Conservation (phyloP, 2,888 invertebrate genomes). For the Dynastes maya region DNA sequence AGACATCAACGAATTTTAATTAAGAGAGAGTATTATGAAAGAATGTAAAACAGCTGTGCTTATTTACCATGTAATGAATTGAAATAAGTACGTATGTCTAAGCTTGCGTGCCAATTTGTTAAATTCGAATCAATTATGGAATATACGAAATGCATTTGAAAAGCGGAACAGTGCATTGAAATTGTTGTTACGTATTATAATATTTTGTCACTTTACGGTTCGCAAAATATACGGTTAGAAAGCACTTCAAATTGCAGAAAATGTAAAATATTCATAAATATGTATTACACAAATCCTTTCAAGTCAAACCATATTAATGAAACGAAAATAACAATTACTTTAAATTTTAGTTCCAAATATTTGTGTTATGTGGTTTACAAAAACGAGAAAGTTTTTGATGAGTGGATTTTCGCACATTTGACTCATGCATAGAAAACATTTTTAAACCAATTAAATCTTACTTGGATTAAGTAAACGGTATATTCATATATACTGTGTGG, state of each 20-base stretch:
- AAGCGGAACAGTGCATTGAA: conserved; percentile 11
- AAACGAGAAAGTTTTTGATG: too few species aligned
- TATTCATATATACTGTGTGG: too few species aligned
- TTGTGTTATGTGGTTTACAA: too few species aligned
- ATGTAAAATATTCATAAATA: conserved; percentile 41
- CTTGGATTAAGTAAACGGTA: too few species aligned
- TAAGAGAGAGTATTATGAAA: not conserved
- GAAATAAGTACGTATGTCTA: too few species aligned
- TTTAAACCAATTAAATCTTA: too few species aligned
- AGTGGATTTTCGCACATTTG: too few species aligned
- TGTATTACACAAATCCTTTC: conserved; percentile 25
- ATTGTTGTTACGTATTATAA: conserved; percentile 7
- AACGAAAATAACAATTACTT: conserved; percentile 5
- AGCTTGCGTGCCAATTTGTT: too few species aligned
- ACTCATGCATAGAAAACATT: too few species aligned
- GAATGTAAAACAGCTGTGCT: too few species aligned
- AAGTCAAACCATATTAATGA: conserved; percentile 2
- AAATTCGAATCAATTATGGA: too few species aligned
- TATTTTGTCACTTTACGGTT: conserved; percentile 32
- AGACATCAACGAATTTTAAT: not conserved
- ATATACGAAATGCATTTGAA: not conserved
- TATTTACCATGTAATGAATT: too few species aligned
- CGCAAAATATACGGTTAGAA: conserved; percentile 25
- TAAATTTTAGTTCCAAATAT: not conserved
- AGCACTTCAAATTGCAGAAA: conserved; percentile 39